These are phyloP conservation scores for Erebia aethiops DNA, from an alignment of 2,888 invertebrate species.

Conservation along the genomic window DNA sequence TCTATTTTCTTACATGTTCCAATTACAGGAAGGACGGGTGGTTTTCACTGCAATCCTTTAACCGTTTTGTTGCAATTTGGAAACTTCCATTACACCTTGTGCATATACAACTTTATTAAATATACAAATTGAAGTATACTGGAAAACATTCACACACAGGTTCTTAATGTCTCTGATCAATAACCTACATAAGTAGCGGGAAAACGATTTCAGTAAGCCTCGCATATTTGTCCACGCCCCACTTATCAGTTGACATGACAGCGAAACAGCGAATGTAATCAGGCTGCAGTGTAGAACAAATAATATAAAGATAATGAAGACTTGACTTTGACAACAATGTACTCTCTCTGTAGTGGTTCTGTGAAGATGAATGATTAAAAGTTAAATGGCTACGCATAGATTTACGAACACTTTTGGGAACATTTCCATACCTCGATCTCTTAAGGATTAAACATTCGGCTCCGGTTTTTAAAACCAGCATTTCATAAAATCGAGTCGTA, in stretches of 20 bases:
- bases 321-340: slow-evolving; percentile 17
- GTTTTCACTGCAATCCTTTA: too few species aligned
- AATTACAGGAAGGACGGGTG: too few species aligned
- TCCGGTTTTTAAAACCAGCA: too few species aligned
- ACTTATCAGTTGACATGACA: slow-evolving; percentile 33
- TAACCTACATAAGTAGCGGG: slow-evolving; percentile 26
- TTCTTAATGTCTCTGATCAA: slow-evolving; percentile 25
- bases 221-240: slow-evolving; percentile 19
- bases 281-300: slow-evolving; percentile 35
- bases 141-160: neutral
- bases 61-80: too few species aligned
- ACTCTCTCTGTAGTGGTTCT: too few species aligned
- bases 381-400: neutral
- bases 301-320: slow-evolving; percentile 27
- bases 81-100: too few species aligned
- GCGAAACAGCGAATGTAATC: slow-evolving; percentile 42
- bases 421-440: too few species aligned
- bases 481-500: too few species aligned
- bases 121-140: neutral
- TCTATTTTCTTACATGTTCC: too few species aligned
- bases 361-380: neutral
- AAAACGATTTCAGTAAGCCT: slow-evolving; percentile 21
- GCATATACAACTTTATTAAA: slow-evolving; percentile 1
- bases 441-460: too few species aligned
- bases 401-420: neutral